Evolutionary conservation across 2,797 vertebrate genomes (phyloP), one percentile per base, ranked within the genome.

Genomic region (Columba guinea): DNA sequence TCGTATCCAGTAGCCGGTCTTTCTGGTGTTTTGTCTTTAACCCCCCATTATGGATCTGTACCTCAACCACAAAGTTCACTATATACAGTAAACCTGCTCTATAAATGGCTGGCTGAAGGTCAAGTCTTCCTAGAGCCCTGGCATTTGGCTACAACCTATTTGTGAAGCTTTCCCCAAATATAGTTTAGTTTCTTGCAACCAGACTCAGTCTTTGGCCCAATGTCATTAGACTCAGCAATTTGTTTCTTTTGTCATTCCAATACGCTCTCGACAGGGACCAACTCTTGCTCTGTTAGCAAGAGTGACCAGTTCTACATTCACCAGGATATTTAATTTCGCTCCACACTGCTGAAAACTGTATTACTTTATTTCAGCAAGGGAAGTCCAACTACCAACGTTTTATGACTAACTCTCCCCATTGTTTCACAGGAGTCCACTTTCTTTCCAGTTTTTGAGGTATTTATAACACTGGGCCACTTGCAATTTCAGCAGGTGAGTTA

Each of bases 31-130:
- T 62, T 10, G 27, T 10, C 26, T 89, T 46, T 13, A 56, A 23
- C 11, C 4, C 27, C 4, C 3, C 11, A 28, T 7, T 0, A 10
- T 2, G 8, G 7, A 4, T 6, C 26, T 5, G 1, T 5, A n/a
- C 7, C n/a, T 71, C n/a, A 62, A 13, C 24, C n/a, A 35, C 3
- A 1, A 60, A 23, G 21, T 30, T 17, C 30, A 18, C 46, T 78
- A 52, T 56, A 67, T 4, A 15, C 24, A 58, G 21, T 32, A 62
- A 75, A 19, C 1, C 23, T 32, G 32, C 24, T 39, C 69, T 48
- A 24, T 4, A 48, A 71, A 44, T 8, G 13, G 13, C 49, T 88
- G 46, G 23, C 65, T 90, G 27, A 26, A 52, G 60, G 30, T 24
- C 55, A 48, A 44, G 11, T 32, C 26, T 62, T 90, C 73, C 65